Conservation (phyloP, 1,140 invertebrate species). For the Drosophila rhopaloa region DNA sequence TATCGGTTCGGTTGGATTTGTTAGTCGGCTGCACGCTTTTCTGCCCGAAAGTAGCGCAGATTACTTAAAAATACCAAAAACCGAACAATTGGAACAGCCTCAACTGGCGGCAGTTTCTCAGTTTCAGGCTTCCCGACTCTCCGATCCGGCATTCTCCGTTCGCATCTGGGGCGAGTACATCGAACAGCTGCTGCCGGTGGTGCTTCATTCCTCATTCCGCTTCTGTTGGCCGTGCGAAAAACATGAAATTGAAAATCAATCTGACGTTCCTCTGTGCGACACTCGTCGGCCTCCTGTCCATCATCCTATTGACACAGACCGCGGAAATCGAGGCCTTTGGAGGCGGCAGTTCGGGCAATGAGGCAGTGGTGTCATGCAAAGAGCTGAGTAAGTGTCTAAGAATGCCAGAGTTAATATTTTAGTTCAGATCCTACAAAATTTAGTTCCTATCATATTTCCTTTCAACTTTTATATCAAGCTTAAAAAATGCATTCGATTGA, state of each 20-base stretch:
- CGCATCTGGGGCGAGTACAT: conserved; percentile 13
- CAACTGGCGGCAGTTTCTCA: conserved; percentile 18
- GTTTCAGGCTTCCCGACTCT: conserved; percentile 8
- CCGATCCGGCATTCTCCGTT: conserved; percentile 28
- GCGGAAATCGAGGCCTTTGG: conserved; percentile 35
- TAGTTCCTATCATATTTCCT: too few species aligned
- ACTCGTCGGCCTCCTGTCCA: conserved; percentile 66
- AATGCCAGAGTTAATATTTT: neutral
- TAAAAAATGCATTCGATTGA: neutral
- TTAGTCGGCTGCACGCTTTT: conserved; percentile 38
- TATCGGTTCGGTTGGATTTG: conserved; percentile 17
- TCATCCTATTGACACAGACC: conserved; percentile 71
- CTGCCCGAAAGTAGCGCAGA: conserved; percentile 60
- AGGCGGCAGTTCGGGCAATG: conserved; percentile 12
- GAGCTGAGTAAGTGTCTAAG: conserved; percentile 62
- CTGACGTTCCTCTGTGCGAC: conserved; percentile 59
- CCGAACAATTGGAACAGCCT: conserved; percentile 57
- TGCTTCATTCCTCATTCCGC: conserved; percentile 17
- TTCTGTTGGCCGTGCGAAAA: conserved; percentile 42
- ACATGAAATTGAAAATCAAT: conserved; percentile 78
- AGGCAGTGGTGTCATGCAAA: conserved; percentile 53
- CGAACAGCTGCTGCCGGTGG: conserved; percentile 12
- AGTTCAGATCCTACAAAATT: neutral
- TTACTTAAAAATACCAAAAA: conserved; percentile 76
- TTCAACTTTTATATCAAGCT: too few species aligned